Conservation (phyloP, 2,797 vertebrate genomes). For the Scomberomorus guttatus region DNA sequence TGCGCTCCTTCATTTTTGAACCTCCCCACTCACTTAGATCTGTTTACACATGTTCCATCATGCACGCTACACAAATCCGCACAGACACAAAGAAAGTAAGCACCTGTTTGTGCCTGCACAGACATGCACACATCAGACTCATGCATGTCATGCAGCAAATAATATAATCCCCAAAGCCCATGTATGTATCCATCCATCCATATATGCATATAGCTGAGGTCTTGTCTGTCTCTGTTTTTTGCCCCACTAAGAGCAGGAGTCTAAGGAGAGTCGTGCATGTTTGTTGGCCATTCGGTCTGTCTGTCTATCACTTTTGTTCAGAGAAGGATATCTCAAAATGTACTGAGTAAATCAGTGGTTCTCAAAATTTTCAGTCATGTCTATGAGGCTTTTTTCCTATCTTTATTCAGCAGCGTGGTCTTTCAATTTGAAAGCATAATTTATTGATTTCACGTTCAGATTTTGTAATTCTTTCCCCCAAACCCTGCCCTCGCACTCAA, state of each 20-base stretch:
- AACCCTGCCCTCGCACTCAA: too few relatives aligned
- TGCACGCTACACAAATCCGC: not conserved
- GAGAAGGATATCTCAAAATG: not conserved
- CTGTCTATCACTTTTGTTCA: not conserved
- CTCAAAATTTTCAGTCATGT: too few relatives aligned
- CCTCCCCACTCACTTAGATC: slow-evolving; percentile 2
- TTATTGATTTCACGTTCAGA: too few relatives aligned
- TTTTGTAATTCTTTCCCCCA: too few relatives aligned
- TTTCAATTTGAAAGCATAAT: too few relatives aligned
- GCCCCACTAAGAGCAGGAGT: not conserved
- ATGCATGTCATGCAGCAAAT: slow-evolving; percentile 11
- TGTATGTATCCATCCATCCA: slow-evolving; percentile 20
- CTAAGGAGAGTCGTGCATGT: not conserved
- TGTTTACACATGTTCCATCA: slow-evolving; percentile 18
- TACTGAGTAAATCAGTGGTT: too few relatives aligned
- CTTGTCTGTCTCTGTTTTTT: slow-evolving; percentile 4
- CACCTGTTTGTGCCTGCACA: slow-evolving; percentile 43
- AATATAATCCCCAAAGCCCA: slow-evolving; percentile 18
- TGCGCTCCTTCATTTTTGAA: slow-evolving; percentile 27
- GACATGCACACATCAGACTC: slow-evolving; percentile 18
- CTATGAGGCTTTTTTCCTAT: too few relatives aligned
- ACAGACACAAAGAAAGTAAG: slow-evolving; percentile 17
- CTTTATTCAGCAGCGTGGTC: too few relatives aligned
- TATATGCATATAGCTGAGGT: not conserved
- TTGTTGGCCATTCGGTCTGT: slow-evolving; percentile 7